phyloP scores from a whole-genome alignment of 2,113 vertebrate species.

The Datnioides undecimradiatus region DNA sequence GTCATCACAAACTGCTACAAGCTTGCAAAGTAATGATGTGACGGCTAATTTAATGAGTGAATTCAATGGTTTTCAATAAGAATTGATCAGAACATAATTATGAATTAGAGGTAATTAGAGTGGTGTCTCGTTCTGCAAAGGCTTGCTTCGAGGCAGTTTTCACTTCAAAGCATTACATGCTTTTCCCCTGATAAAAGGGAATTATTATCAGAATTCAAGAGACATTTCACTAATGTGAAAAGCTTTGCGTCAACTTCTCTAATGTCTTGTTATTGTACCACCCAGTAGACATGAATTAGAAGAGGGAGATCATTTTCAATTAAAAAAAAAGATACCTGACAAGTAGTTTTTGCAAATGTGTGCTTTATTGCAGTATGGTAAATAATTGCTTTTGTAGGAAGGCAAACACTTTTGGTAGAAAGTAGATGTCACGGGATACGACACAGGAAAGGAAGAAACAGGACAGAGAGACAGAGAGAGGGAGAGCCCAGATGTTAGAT shows the following conservation, averaged over 20 bases:
- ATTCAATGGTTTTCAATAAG: conserved; percentile 53
- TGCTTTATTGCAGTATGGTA: background rate
- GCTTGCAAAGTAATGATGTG: conserved; percentile 18
- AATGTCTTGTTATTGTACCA: conserved; percentile 33
- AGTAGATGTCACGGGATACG: background rate
- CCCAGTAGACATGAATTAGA: conserved; percentile 18
- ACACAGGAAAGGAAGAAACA: background rate
- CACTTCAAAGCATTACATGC: conserved; percentile 55
- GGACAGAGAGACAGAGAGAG: background rate
- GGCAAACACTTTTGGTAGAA: background rate
- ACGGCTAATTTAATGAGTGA: conserved; percentile 54
- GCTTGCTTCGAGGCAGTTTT: conserved; percentile 47
- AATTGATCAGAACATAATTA: conserved; percentile 69
- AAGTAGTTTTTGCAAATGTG: background rate
- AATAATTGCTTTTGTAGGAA: background rate
- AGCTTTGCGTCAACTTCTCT: conserved; percentile 61
- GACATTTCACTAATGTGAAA: conserved; percentile 58
- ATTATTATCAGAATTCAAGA: conserved; percentile 50
- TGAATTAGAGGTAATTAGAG: conserved; percentile 57
- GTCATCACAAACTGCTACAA: conserved; percentile 3
- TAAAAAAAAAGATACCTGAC: background rate
- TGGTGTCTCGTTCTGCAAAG: conserved; percentile 39
- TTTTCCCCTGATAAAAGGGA: conserved; percentile 60
- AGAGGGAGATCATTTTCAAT: background rate
- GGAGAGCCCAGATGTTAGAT: background rate